Percentiles rank a stretch among this genome's conserved stretches.
Evolutionary conservation across 2,113 vertebrate species (phyloP).

Genomic region (Sturnira hondurensis): DNA sequence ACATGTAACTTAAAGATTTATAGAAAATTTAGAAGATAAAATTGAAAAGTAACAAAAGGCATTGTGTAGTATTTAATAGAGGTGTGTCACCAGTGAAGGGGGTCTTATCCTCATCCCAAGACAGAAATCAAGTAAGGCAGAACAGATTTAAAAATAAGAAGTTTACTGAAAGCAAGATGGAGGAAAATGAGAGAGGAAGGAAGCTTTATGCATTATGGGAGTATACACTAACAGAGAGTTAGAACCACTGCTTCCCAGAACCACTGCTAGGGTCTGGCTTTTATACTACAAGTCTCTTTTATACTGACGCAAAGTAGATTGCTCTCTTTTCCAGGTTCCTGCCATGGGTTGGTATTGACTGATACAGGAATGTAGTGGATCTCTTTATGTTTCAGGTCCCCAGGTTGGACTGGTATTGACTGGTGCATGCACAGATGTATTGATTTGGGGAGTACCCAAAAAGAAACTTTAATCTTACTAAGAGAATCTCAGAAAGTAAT

Average conservation of each 20-base stretch:
- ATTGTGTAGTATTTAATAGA: not conserved
- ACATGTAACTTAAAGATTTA: not conserved
- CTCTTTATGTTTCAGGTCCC: too few species aligned
- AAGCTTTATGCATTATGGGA: not conserved
- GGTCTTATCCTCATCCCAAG: not conserved
- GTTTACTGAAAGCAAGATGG: not conserved
- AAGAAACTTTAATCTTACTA: not conserved
- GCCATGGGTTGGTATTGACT: not conserved
- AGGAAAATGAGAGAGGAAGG: not conserved
- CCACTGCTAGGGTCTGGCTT: not conserved
- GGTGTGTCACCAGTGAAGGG: not conserved
- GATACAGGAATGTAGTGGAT: too few species aligned
- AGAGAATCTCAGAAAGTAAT: not conserved
- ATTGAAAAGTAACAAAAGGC: not conserved
- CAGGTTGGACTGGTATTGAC: not conserved
- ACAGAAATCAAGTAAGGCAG: not conserved
- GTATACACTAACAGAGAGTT: not conserved
- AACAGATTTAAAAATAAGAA: not conserved
- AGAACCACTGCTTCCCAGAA: not conserved
- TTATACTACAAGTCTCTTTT: not conserved
- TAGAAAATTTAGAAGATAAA: constrained; percentile 5
- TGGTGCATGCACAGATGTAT: not conserved
- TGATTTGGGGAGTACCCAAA: not conserved
- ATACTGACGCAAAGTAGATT: not conserved
- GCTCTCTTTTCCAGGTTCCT: not conserved